Conservation (phyloP, 2,113 vertebrate genomes). For the Ellobius talpinus region DNA sequence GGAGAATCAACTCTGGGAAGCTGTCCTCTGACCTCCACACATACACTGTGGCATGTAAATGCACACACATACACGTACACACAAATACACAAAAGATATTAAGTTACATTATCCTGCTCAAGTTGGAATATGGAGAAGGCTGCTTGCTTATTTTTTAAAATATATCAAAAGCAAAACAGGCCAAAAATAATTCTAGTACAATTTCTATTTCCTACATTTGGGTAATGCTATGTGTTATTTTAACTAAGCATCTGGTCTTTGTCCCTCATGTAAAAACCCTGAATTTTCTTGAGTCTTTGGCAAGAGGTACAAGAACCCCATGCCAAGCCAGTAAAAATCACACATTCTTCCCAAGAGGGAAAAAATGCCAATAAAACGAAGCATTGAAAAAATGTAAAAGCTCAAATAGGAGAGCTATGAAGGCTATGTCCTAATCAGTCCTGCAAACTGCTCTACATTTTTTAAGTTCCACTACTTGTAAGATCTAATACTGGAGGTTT, state of each 20-base stretch:
- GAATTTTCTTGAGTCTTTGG: conserved; percentile 78
- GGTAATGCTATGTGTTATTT: conserved; percentile 67
- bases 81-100: background rate
- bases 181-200: conserved; percentile 5
- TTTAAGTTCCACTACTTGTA: background rate
- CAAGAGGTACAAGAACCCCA: conserved; percentile 66
- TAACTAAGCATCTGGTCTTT: conserved; percentile 81
- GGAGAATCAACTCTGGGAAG: background rate
- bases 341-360: conserved; percentile 75
- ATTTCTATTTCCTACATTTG: conserved; percentile 70
- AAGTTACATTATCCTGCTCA: background rate
- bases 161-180: conserved; percentile 65
- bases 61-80: no score
- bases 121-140: conserved; percentile 52
- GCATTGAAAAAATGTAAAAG: conserved; percentile 62
- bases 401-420: conserved; percentile 30
- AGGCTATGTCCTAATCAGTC: conserved; percentile 46
- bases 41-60: no score
- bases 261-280: conserved; percentile 67
- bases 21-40: background rate
- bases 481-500: conserved; percentile 49
- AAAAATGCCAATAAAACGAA: conserved; percentile 78
- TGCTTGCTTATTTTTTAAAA: conserved; percentile 54
- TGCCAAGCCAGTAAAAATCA: conserved; percentile 82
- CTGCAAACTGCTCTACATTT: conserved; percentile 47